Percentiles rank a stretch among this genome's conserved stretches.
phyloP scores from a whole-genome alignment of 2,797 vertebrate species.

The Rhodeus uyekii region DNA sequence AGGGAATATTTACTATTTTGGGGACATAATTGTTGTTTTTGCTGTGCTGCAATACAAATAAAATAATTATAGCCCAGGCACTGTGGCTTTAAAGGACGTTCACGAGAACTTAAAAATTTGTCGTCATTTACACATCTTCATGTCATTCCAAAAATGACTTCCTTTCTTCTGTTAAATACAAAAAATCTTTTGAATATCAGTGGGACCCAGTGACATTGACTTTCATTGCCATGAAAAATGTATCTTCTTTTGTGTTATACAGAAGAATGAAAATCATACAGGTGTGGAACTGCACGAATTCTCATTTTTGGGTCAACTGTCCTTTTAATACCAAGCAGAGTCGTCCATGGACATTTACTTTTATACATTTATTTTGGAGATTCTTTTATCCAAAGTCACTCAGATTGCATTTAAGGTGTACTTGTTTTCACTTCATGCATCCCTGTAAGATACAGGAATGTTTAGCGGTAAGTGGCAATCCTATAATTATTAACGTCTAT shows the following conservation, averaged over 20 bases:
- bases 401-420: neutral
- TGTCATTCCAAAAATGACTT: neutral
- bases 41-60: neutral
- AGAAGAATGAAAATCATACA: no score
- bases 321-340: neutral
- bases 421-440: neutral
- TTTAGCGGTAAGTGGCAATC: neutral
- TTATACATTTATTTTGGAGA: neutral
- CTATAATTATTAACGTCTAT: neutral
- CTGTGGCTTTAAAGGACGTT: neutral
- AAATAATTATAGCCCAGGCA: neutral
- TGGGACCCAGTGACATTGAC: neutral
- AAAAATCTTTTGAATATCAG: neutral
- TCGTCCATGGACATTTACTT: neutral
- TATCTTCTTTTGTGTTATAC: neutral
- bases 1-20: neutral
- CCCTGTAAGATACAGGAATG: neutral
- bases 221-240: neutral
- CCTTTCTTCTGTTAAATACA: neutral
- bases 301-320: neutral
- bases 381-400: neutral
- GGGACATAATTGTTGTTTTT: neutral
- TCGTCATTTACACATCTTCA: neutral
- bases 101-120: neutral
- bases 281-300: neutral